These are phyloP conservation scores for Piaya cayana DNA, from an alignment of 2,113 vertebrate genomes.

Conservation along the genomic window DNA sequence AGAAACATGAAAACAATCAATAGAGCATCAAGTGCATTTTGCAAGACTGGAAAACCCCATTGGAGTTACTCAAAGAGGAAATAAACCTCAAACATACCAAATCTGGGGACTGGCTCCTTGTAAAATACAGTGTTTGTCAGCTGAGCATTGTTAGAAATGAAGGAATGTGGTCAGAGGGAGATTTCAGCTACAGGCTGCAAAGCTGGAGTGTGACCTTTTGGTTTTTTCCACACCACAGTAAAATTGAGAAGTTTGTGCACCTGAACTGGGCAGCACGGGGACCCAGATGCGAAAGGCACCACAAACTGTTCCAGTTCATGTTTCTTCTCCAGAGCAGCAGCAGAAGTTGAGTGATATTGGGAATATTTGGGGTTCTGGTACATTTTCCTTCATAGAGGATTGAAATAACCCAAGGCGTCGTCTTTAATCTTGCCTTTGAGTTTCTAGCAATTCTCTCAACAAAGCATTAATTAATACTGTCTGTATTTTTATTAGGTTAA, in stretches of 20 bases:
- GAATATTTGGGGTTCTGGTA: background rate
- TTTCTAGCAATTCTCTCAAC: background rate
- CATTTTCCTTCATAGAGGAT: background rate
- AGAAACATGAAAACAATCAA: slow-evolving; percentile 23
- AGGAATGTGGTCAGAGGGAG: background rate
- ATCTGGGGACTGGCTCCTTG: background rate
- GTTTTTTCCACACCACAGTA: background rate
- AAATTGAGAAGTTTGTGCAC: background rate
- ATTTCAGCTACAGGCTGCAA: background rate
- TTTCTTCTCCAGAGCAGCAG: background rate
- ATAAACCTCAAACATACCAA: background rate
- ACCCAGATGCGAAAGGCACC: background rate
- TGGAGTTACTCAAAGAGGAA: background rate
- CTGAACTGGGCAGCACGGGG: background rate
- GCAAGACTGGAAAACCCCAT: slow-evolving; percentile 24
- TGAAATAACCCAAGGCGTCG: background rate
- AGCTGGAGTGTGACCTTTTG: background rate
- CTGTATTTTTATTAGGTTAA: background rate
- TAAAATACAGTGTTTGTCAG: background rate
- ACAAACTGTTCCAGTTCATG: background rate
- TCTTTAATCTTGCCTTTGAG: background rate
- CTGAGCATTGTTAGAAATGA: background rate
- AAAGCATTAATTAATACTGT: background rate
- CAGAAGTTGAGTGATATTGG: background rate
- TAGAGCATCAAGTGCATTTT: background rate